Percentiles rank a stretch among this genome's conserved stretches.
phyloP scores from a whole-genome alignment of 2,113 vertebrate genomes.

The Coracopsis vasa region DNA sequence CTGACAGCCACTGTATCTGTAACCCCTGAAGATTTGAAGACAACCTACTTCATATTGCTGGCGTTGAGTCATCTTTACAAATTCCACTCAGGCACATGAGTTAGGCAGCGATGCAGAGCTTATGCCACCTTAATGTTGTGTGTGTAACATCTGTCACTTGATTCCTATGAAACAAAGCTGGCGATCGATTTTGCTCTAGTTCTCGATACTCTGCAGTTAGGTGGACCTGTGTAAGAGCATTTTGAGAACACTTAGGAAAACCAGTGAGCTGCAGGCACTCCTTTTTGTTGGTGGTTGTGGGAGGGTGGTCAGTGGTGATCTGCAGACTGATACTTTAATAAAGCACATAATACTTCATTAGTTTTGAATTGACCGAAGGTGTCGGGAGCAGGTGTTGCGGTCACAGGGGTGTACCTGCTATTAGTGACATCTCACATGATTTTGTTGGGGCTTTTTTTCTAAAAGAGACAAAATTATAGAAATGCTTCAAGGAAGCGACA shows the following conservation, averaged over 20 bases:
- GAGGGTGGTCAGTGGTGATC: background rate
- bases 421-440: background rate
- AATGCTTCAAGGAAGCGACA: slow-evolving; percentile 2
- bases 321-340: background rate
- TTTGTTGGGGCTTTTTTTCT: background rate
- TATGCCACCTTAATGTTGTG: background rate
- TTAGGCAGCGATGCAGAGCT: background rate
- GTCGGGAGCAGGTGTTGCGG: background rate
- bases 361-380: background rate
- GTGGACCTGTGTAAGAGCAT: background rate
- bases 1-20: background rate
- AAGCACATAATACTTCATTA: background rate
- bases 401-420: background rate
- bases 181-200: background rate
- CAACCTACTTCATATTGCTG: background rate
- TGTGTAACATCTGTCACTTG: background rate
- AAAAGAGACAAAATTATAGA: slow-evolving; percentile 3
- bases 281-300: background rate
- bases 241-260: background rate
- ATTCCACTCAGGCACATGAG: background rate
- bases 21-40: background rate
- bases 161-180: background rate
- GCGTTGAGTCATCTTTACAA: background rate
- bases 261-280: background rate
- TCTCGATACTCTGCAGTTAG: background rate